Percentiles rank a stretch among this genome's conserved stretches.
phyloP scores from a whole-genome alignment of 2,113 vertebrate species.

The Genyomyrus donnyi region DNA sequence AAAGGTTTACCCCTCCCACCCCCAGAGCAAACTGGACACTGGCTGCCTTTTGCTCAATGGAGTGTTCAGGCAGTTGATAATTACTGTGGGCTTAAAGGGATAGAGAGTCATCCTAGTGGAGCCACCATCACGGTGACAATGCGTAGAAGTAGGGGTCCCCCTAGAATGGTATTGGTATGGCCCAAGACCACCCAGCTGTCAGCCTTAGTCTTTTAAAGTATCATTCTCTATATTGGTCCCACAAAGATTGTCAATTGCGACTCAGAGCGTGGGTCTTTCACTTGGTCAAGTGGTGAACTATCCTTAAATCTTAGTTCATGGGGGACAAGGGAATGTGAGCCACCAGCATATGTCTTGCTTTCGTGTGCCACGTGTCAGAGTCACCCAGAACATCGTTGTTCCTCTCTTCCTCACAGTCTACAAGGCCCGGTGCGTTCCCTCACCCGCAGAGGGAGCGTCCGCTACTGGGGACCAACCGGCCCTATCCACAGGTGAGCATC shows the following conservation, averaged over 20 bases:
- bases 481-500: constrained; percentile 66
- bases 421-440: constrained; percentile 67
- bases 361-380: neutral
- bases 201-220: neutral
- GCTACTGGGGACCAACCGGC: constrained; percentile 57
- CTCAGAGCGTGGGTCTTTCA: neutral
- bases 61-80: neutral
- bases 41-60: neutral
- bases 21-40: neutral
- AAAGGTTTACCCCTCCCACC: neutral
- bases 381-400: neutral
- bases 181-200: neutral
- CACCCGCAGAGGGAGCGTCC: constrained; percentile 60
- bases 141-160: neutral
- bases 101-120: neutral
- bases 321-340: neutral
- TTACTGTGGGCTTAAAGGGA: neutral
- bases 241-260: neutral
- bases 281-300: neutral
- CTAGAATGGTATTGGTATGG: neutral
- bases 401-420: constrained; percentile 51
- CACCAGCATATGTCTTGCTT: neutral
- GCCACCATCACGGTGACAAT: neutral
- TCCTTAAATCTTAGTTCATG: neutral
- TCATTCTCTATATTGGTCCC: neutral